phyloP scores from a whole-genome alignment of 2,888 invertebrate genomes.

The Papilio gigon region DNA sequence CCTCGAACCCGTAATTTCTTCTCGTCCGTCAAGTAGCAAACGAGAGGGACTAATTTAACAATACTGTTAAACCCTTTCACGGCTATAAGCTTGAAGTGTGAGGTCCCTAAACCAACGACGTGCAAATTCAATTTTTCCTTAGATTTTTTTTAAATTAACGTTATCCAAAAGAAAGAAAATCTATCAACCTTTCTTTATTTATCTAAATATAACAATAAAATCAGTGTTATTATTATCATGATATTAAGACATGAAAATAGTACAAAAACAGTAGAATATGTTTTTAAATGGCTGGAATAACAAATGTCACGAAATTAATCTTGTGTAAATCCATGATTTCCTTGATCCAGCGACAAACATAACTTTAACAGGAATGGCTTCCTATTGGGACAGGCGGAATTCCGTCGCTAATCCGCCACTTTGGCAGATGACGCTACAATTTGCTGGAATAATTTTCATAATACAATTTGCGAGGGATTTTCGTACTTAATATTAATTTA shows the following conservation, averaged over 20 bases:
- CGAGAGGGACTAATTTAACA: slow-evolving; percentile 30
- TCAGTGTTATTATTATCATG: no score
- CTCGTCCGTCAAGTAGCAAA: slow-evolving; percentile 23
- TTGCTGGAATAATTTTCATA: slow-evolving; percentile 14
- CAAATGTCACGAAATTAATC: not conserved
- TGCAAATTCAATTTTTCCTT: slow-evolving; percentile 1
- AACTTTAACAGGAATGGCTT: slow-evolving; percentile 25
- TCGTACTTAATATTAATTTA: not conserved
- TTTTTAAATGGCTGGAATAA: not conserved
- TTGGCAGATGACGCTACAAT: slow-evolving; percentile 17
- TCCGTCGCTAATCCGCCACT: slow-evolving; percentile 28
- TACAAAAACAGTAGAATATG: not conserved
- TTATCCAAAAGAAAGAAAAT: no score
- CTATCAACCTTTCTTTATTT: not conserved
- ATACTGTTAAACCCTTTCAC: slow-evolving; percentile 28
- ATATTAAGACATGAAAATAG: not conserved
- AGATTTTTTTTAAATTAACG: not conserved
- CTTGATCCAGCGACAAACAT: slow-evolving; percentile 20
- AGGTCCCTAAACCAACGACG: slow-evolving; percentile 1
- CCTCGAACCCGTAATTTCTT: slow-evolving; percentile 27
- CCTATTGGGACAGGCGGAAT: slow-evolving; percentile 32
- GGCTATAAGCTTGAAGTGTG: slow-evolving; percentile 25
- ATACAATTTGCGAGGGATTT: not conserved
- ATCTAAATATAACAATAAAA: no score
- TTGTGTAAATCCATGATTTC: not conserved